Evolutionary conservation across 2,797 vertebrate species (phyloP).

Genomic region (Pseudochaenichthys georgianus): DNA sequence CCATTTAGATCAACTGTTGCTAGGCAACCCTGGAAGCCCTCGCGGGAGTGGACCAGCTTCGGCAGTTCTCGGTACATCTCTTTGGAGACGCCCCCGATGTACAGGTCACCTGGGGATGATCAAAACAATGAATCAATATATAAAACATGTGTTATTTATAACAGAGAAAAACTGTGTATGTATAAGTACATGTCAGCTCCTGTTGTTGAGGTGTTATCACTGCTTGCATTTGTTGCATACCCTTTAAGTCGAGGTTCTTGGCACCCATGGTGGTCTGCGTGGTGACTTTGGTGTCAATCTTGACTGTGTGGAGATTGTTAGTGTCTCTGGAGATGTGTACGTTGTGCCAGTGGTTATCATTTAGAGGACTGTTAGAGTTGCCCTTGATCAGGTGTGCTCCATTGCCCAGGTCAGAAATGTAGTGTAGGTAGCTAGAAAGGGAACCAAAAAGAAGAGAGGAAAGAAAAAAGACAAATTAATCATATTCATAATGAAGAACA

Average conservation of each 20-base stretch:
- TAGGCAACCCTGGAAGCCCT: conserved; percentile 98
- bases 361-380: conserved; percentile 96
- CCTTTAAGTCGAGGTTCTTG: conserved; percentile 97
- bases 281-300: conserved; percentile 98
- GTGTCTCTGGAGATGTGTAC: conserved; percentile 98
- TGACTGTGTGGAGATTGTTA: conserved; percentile 97
- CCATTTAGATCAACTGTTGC: conserved; percentile 97
- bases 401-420: conserved; percentile 98
- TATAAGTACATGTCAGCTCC: not conserved
- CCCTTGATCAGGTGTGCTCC: conserved; percentile 98
- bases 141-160: too few species aligned
- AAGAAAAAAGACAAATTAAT: conserved; percentile 42
- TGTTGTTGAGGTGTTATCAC: not conserved
- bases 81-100: conserved; percentile 96
- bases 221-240: conserved; percentile 73
- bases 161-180: not conserved
- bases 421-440: conserved; percentile 92
- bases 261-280: conserved; percentile 97
- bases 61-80: conserved; percentile 97
- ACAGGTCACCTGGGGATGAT: conserved; percentile 91
- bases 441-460: conserved; percentile 24
- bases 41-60: conserved; percentile 95
- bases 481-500: conserved; percentile 49
- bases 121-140: conserved; percentile 11
- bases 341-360: conserved; percentile 99